Base-by-base conservation (phyloP, 1,140 invertebrate species). In the Camponotus pennsylvanicus region DNA sequence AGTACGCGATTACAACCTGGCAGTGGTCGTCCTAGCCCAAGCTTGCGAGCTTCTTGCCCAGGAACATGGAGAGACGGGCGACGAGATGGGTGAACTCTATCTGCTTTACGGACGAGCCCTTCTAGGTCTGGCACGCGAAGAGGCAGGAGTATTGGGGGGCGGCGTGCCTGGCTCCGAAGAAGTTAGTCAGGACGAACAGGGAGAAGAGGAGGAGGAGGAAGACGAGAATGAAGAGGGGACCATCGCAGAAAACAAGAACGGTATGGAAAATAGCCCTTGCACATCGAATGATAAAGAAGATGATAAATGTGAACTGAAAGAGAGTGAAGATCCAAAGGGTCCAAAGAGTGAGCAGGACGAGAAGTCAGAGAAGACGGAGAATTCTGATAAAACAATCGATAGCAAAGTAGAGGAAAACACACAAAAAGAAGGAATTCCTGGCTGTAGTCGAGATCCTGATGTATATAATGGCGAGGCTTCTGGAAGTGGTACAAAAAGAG, bases 31-130 rank as follows among this genome's bases (percentile, higher is more conserved):
- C 9, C 95, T 99, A 4, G 97, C 97, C 32, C 96, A 97, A 91
- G 97, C 98, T 0, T 98, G 97, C 92, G 96, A 97, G 90, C 91
- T 98, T 37, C 95, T 98, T 21, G 96, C 96, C 1, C 94, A 96
- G 11, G 95, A 97, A 84, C 97, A 97, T 95, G 98, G 98, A 2
- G 97, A 98, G 73, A 96, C 96, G 13, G 97, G 96, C 0, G 96
- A 97, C 88, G 97, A 98, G 92, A 97, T 97, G 93, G 98, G 96
- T 15, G 98, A 98, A 70, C 97, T 97, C 13, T 98, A 98, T 94
- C 97, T 98, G 85, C 95, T 96, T 67, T 97, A 97, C 93, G 98
- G 98, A 0, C 97, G 97, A 92, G 97, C 98, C 4, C 94, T 99
- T 5, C 95, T 99, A 27, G 98, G 98, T 83, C 92, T 98, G 52